Base-by-base conservation (phyloP, 2,113 vertebrate species). In the Acanthisitta chloris region DNA sequence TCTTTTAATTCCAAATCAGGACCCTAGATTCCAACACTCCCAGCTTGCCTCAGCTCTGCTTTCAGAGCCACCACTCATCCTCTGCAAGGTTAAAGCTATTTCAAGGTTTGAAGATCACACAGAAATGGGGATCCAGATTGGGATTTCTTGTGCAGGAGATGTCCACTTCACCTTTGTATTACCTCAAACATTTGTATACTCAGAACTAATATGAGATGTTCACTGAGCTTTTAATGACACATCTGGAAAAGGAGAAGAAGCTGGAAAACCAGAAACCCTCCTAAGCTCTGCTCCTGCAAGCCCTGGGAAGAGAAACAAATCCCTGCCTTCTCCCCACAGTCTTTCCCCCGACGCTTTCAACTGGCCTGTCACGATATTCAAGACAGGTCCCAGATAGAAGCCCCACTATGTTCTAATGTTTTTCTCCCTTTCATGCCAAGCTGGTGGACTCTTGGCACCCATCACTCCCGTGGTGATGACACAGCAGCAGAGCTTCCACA, bases 1-100 rank as follows among this genome's bases (percentile, higher is more conserved):
- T 71, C n/a, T 70, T 88, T 78, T 67, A 80, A 82, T 80, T 52
- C 82, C 73, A 72, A 73, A 92, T 65, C n/a, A 81, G 58, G 49
- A 40, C 17, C 18, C 20, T 29, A 14, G 34, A 58, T 73, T 48
- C 54, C 76, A 81, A 57, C 5, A 28, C 36, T 59, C 23, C 18
- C 31, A 70, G 28, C 34, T 45, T 83, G 64, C 36, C 34, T 81
- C 58, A 54, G 45, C 6, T 83, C 54, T 88, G 31, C 25, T 94
- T 85, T 91, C 59, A 49, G 59, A 78, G 34, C 36, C 66, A 45
- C 23, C 24, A 61, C 13, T 17, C 31, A 54, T 28, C 42, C 28
- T 77, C 36, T 73, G 4, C 49, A 78, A 66, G 28, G 49, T 57
- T 42, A 77, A 91, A 90, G 29, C 17, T 42, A 16, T 57, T 83